A percentile compares a stretch with the other conserved stretches of the same genome.
These are phyloP conservation scores for Montipora capricornis DNA, from an alignment of 64 coral and sea anemone genomes.

Conservation along the genomic window DNA sequence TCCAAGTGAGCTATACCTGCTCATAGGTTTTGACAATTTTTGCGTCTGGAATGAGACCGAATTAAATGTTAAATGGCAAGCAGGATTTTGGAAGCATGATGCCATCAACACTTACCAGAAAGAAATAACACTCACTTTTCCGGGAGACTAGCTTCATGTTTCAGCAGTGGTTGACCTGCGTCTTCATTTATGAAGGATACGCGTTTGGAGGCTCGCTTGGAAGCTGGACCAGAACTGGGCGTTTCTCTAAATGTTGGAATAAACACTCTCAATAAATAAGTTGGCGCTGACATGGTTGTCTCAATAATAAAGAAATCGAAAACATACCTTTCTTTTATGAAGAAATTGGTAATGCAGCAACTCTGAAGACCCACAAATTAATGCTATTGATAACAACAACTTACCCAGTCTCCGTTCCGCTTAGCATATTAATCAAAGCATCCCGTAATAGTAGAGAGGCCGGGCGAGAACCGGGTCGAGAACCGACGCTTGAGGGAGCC, in stretches of 20 bases:
- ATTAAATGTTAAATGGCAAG: too few species aligned
- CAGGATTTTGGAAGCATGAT: too few species aligned
- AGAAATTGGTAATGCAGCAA: neutral
- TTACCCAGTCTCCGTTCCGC: neutral
- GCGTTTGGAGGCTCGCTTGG: constrained; percentile 24
- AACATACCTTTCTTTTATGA: too few species aligned
- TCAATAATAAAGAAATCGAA: too few species aligned
- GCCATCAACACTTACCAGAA: neutral
- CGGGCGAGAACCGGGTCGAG: constrained; percentile 37
- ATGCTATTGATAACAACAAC: neutral
- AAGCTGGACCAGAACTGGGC: neutral
- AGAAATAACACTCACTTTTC: neutral
- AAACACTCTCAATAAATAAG: neutral
- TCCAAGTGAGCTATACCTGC: too few species aligned
- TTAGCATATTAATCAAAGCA: constrained; percentile 26
- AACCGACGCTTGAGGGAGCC: neutral
- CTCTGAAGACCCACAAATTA: neutral
- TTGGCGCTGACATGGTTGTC: neutral
- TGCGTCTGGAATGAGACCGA: too few species aligned
- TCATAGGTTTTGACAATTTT: too few species aligned
- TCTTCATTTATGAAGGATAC: constrained; percentile 43
- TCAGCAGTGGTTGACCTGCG: neutral
- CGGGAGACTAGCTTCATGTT: neutral
- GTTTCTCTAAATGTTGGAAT: neutral
- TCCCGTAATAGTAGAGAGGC: constrained; percentile 34